Evolutionary conservation across 2,888 invertebrate species (phyloP), one percentile per base, ranked within the genome.

Genomic region (Sceliomorpha sp.): DNA sequence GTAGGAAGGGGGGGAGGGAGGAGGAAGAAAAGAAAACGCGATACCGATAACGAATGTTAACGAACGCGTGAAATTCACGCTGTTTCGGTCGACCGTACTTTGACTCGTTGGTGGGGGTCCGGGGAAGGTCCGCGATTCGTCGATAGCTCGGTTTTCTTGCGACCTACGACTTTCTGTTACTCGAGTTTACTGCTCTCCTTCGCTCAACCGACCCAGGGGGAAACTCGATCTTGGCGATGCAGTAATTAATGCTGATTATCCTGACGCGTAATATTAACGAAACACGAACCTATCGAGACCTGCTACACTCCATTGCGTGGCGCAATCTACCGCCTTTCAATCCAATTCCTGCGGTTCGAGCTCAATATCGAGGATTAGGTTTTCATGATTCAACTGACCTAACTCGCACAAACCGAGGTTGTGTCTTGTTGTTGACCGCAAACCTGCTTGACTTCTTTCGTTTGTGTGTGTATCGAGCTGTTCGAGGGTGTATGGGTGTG

Each of bases 351-450:
- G 80, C 55, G 81, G 80, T 82, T 64, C 73, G 68, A 34, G 53
- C 51, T 73, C 70, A 66, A 73, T 77, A 76, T 76, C 75, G 69
- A 62, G 69, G 74, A 73, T 69, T 76, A 76, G 66, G 75, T 76
- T 79, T 81, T 80, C 75, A 78, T 77, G 78, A 76, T 77, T 76
- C 76, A 83, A 82, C 80, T 82, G 81, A 83, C 81, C 83, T 78
- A 78, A 60, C 79, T 55, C 70, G 69, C 60, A 42, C 73, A 76
- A 79, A 78, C 75, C 74, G 74, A 73, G 69, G 76, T 83, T 78
- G 70, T 59, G 73, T 70, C 67, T 56, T 64, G 31, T 56, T 64
- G 31, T 59, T 63, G 36, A 77, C 73, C 78, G 60, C 77, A 77
- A 60, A 73, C 63, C 62, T 53, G 47, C 68, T 66, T 68, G 39